These are phyloP conservation scores for Syncerus caffer DNA, from an alignment of 2,797 vertebrate species.

Conservation along the genomic window DNA sequence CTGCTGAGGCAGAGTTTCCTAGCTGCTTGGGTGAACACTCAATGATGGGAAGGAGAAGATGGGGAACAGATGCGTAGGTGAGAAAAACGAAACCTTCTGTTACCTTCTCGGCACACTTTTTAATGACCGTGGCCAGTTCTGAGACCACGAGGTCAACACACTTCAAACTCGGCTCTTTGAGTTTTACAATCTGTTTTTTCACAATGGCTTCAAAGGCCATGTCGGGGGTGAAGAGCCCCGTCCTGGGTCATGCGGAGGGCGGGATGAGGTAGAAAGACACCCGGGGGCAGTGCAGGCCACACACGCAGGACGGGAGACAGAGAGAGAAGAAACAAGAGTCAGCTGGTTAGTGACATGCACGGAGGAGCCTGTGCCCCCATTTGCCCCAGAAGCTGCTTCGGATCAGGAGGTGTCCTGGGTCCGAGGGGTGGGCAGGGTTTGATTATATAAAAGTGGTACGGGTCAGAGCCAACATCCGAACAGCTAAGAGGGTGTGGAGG, in stretches of 20 bases:
- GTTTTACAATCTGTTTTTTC: slow-evolving; percentile 96
- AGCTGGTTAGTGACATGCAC: slow-evolving; percentile 72
- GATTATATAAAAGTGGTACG: not conserved
- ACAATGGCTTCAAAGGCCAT: slow-evolving; percentile 94
- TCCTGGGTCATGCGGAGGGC: slow-evolving; percentile 84
- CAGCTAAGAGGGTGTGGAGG: not conserved
- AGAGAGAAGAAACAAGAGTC: slow-evolving; percentile 65
- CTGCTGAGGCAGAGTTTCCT: slow-evolving; percentile 48
- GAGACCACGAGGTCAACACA: slow-evolving; percentile 94
- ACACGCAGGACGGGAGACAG: slow-evolving; percentile 51
- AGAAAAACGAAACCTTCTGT: slow-evolving; percentile 61
- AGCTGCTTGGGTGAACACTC: slow-evolving; percentile 31
- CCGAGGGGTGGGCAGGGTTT: not conserved
- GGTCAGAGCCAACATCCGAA: not conserved
- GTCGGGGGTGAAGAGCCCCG: slow-evolving; percentile 94
- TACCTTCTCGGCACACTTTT: slow-evolving; percentile 94
- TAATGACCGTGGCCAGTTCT: slow-evolving; percentile 91
- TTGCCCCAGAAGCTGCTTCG: slow-evolving; percentile 75
- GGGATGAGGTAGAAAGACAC: slow-evolving; percentile 70
- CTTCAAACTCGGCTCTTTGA: slow-evolving; percentile 94
- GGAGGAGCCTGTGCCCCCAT: slow-evolving; percentile 58
- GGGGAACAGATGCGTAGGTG: not conserved
- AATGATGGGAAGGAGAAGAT: not conserved
- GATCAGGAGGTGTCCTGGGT: not conserved
- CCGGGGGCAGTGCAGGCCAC: slow-evolving; percentile 69